Conservation (phyloP, 2,888 invertebrate species). For the Gibbula magus region DNA sequence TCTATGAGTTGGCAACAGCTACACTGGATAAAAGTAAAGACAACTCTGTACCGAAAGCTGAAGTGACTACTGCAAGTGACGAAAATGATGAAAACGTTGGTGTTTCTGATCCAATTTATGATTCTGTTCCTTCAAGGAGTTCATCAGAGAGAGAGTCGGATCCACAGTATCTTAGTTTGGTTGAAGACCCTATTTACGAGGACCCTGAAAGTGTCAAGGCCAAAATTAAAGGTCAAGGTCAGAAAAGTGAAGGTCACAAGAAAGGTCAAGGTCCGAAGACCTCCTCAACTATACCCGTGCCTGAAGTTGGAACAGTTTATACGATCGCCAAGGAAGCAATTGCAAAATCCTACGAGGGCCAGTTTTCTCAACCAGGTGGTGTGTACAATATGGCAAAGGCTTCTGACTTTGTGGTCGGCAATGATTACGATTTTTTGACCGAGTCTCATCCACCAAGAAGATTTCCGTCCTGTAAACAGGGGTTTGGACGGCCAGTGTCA, state of each 20-base stretch:
- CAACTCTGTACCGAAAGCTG: neutral
- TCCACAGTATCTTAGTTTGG: neutral
- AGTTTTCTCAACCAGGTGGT: no score
- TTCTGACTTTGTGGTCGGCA: neutral
- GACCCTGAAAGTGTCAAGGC: neutral
- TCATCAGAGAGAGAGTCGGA: neutral
- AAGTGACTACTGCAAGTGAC: neutral
- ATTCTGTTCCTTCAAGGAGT: neutral
- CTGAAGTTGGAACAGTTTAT: neutral
- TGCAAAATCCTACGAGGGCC: neutral
- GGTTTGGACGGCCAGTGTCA: neutral
- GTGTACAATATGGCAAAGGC: no score
- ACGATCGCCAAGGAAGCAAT: neutral
- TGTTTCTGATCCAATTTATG: conserved; percentile 9
- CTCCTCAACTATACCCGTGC: neutral
- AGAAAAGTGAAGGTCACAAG: neutral
- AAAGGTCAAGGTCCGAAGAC: neutral
- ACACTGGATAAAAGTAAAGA: neutral
- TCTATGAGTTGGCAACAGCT: neutral
- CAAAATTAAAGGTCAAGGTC: neutral
- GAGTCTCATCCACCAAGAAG: neutral
- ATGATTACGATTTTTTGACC: neutral
- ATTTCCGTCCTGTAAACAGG: neutral
- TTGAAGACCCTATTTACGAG: conserved; percentile 5
- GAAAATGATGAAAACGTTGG: neutral